A percentile compares a stretch with the other conserved stretches of the same genome.
Evolutionary conservation across 2,113 vertebrate genomes (phyloP).

Genomic region (Galbula dea): DNA sequence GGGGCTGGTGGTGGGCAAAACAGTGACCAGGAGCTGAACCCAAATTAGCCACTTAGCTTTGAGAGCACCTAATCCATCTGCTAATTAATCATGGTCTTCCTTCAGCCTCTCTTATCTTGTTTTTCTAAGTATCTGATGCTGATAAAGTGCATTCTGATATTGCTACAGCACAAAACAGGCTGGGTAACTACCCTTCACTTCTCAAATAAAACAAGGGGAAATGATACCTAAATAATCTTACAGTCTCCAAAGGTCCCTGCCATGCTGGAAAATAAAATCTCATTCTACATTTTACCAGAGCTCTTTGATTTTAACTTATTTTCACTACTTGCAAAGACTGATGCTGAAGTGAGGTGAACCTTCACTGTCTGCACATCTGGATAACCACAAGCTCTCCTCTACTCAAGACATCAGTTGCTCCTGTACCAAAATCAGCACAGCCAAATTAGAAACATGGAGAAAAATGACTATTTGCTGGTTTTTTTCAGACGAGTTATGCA

Average conservation of each 20-base stretch:
- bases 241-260: neutral
- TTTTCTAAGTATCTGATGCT: constrained; percentile 10
- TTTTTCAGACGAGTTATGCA: constrained; percentile 21
- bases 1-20: neutral
- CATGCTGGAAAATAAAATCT: neutral
- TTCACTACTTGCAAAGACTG: neutral
- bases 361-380: neutral
- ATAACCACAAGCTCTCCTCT: neutral
- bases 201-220: neutral
- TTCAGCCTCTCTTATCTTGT: constrained; percentile 41
- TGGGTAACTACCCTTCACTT: neutral
- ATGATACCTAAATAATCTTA: neutral
- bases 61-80: constrained; percentile 17
- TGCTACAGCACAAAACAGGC: neutral
- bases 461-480: neutral
- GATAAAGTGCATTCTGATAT: neutral
- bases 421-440: neutral
- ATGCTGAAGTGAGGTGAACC: neutral
- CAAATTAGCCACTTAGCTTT: constrained; percentile 33
- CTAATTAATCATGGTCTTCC: constrained; percentile 40
- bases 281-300: neutral
- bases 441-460: neutral
- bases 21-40: constrained; percentile 37
- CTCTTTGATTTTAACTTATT: neutral
- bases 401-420: neutral